A percentile compares a stretch with the other conserved stretches of the same genome.
Conservation (phyloP, 2,797 vertebrate genomes). For the Oreochromis mossambicus region DNA sequence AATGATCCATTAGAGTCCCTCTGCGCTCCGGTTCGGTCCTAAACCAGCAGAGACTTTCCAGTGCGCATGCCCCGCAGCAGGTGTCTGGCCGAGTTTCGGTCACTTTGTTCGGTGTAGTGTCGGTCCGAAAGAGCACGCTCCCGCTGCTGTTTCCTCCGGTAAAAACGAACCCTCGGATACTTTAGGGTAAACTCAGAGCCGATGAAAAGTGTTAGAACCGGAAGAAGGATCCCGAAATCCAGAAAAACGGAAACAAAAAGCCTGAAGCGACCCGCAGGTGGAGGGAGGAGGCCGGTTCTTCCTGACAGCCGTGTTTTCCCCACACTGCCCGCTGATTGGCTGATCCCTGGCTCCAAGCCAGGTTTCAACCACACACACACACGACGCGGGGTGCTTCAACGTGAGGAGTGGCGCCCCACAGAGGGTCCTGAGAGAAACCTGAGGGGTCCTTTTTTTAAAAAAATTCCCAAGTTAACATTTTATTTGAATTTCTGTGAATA, state of each 20-base stretch:
- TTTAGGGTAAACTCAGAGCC: neutral
- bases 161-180: neutral
- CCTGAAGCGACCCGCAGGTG: neutral
- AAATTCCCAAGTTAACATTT: neutral
- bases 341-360: conserved; percentile 4
- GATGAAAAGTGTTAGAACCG: neutral
- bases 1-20: neutral
- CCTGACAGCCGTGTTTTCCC: conserved; percentile 5
- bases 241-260: neutral
- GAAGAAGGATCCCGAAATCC: neutral
- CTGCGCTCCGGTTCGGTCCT: neutral
- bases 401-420: neutral
- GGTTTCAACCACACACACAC: neutral
- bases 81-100: neutral
- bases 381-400: neutral
- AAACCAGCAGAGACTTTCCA: neutral
- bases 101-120: neutral
- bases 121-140: neutral
- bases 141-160: neutral
- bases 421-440: neutral
- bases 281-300: neutral
- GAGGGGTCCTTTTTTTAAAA: neutral
- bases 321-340: conserved; percentile 3
- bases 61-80: neutral
- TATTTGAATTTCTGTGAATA: neutral